Conservation (phyloP, 2,113 vertebrate genomes). For the Trochalopteron elliotii region DNA sequence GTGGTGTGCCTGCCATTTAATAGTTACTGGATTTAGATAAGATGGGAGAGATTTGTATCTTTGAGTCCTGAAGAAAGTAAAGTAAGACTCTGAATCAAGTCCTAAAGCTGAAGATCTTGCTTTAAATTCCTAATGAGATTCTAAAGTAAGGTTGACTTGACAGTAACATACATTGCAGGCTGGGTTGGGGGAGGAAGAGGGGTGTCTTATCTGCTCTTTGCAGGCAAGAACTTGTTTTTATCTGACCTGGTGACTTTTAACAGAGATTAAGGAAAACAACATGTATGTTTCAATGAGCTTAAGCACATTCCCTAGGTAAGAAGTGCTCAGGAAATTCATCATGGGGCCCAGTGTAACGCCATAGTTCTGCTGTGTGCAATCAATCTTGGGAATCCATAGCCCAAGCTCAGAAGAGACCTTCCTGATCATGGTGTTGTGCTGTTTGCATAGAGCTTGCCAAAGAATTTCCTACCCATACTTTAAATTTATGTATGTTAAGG, state of each 20-base stretch:
- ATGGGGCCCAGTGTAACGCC: not conserved
- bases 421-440: accelerated
- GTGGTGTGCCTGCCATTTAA: not conserved
- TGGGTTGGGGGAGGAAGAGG: not conserved
- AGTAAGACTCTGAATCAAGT: not conserved
- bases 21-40: not conserved
- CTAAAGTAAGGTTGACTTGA: not conserved
- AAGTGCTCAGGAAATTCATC: not conserved
- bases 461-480: not conserved
- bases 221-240: not conserved
- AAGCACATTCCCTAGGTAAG: not conserved
- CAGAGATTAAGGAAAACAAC: not conserved
- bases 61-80: not conserved
- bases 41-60: not conserved
- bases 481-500: not conserved
- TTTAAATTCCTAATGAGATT: not conserved
- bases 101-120: not conserved
- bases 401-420: not conserved
- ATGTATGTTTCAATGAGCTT: not conserved
- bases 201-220: not conserved
- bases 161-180: not conserved
- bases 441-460: accelerated
- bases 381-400: not conserved
- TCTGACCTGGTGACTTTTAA: not conserved
- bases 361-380: not conserved